phyloP scores from a whole-genome alignment of 2,113 vertebrate species.

The Sphaerodactylus townsendi region DNA sequence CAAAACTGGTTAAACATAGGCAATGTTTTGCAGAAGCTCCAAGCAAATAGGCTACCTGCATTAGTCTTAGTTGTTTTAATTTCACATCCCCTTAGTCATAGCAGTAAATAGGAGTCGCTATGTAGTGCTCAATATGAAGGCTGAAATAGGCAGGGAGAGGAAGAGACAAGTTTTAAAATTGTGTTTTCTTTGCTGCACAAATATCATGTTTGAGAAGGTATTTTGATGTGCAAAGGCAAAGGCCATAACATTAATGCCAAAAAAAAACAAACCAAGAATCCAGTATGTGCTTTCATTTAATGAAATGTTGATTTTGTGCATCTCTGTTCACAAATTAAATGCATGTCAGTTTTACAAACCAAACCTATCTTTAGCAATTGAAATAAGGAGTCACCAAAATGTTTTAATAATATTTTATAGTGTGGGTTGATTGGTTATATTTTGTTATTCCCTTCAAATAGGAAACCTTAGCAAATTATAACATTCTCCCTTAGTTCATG shows the following conservation, averaged over 20 bases:
- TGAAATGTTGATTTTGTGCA: neutral
- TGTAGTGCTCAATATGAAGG: neutral
- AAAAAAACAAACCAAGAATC: neutral
- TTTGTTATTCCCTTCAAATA: neutral
- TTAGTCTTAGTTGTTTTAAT: neutral
- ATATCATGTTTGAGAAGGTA: neutral
- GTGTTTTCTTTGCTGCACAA: neutral
- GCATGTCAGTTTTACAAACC: neutral
- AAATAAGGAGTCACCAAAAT: neutral
- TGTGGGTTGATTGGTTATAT: too few species aligned
- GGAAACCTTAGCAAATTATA: too few species aligned
- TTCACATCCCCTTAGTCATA: slow-evolving; percentile 18
- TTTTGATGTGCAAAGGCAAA: slow-evolving; percentile 24
- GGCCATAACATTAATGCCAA: neutral
- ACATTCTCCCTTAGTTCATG: too few species aligned
- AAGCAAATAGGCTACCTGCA: neutral
- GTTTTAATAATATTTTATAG: neutral
- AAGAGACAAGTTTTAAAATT: slow-evolving; percentile 13
- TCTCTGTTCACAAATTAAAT: neutral
- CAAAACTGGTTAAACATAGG: neutral
- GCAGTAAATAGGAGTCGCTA: slow-evolving; percentile 18
- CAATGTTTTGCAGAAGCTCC: neutral
- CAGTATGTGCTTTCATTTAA: neutral
- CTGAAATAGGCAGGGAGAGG: neutral
- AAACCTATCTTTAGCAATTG: neutral